Conservation (phyloP, 2,888 invertebrate genomes). For the Gastracanthus pulcherrimus region DNA sequence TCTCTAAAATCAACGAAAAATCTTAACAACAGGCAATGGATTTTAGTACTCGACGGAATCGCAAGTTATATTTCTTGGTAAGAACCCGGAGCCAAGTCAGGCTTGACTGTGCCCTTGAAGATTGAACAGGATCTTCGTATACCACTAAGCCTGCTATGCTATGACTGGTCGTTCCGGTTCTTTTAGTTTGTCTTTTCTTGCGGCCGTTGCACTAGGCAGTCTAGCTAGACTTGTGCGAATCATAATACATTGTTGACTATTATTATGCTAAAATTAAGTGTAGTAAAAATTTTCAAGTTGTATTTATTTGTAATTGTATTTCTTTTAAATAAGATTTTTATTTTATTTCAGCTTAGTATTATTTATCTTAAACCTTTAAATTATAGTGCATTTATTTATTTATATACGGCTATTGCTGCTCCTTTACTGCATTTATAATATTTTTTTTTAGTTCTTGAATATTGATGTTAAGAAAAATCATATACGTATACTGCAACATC, state of each 20-base stretch:
- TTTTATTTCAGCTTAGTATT: too few relatives aligned
- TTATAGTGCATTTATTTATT: too few relatives aligned
- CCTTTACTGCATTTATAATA: too few relatives aligned
- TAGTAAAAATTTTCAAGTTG: too few relatives aligned
- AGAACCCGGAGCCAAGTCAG: slow-evolving; percentile 15
- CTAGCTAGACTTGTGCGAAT: background rate
- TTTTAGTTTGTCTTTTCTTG: slow-evolving; percentile 40
- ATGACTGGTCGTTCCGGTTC: slow-evolving; percentile 46
- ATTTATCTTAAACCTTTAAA: too few relatives aligned
- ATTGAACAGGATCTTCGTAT: slow-evolving; percentile 53
- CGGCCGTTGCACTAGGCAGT: background rate
- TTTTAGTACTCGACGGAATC: slow-evolving; percentile 11
- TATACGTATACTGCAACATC: too few relatives aligned
- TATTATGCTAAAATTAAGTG: too few relatives aligned
- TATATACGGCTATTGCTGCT: too few relatives aligned
- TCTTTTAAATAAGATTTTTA: too few relatives aligned
- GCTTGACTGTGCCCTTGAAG: slow-evolving; percentile 46
- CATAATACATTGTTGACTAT: background rate
- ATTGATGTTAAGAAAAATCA: too few relatives aligned
- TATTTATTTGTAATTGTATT: too few relatives aligned
- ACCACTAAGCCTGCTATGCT: slow-evolving; percentile 17
- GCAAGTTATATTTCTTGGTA: slow-evolving; percentile 13
- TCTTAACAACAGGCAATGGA: background rate
- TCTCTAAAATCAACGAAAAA: background rate
- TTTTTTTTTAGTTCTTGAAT: too few relatives aligned